A percentile compares a stretch with the other conserved stretches of the same genome.
Evolutionary conservation across 2,888 invertebrate species (phyloP).

Genomic region (Lathronympha strigana): DNA sequence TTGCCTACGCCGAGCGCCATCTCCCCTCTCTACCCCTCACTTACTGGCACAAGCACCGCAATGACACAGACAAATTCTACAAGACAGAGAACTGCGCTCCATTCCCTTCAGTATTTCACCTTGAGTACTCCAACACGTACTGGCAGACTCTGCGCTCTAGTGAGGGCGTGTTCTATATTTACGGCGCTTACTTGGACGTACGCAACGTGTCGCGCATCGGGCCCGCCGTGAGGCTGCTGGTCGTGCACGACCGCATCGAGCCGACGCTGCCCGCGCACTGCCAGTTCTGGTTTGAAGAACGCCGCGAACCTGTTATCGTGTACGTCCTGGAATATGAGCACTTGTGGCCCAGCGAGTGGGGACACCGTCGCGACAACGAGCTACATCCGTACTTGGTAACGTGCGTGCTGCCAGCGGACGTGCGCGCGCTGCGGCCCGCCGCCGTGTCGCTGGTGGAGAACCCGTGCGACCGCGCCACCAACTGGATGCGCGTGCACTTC

Average conservation of each 20-base stretch:
- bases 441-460: constrained; percentile 94
- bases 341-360: constrained; percentile 97
- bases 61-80: constrained; percentile 87
- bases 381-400: constrained; percentile 96
- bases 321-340: constrained; percentile 95
- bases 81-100: constrained; percentile 91
- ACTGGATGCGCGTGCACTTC: constrained; percentile 92
- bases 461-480: constrained; percentile 93
- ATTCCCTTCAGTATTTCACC: constrained; percentile 94
- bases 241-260: constrained; percentile 95
- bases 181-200: constrained; percentile 95
- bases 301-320: constrained; percentile 91
- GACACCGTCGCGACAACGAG: constrained; percentile 95
- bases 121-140: constrained; percentile 96
- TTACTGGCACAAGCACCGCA: constrained; percentile 93
- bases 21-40: constrained; percentile 93
- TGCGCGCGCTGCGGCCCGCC: constrained; percentile 89
- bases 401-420: constrained; percentile 92
- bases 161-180: constrained; percentile 95
- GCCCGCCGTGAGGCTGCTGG: constrained; percentile 92
- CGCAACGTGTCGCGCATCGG: constrained; percentile 91
- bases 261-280: constrained; percentile 92
- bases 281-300: constrained; percentile 95
- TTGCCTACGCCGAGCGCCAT: constrained; percentile 90
- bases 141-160: constrained; percentile 94